Base-by-base conservation (phyloP, 2,113 vertebrate genomes). In the Hippopotamus amphibius region DNA sequence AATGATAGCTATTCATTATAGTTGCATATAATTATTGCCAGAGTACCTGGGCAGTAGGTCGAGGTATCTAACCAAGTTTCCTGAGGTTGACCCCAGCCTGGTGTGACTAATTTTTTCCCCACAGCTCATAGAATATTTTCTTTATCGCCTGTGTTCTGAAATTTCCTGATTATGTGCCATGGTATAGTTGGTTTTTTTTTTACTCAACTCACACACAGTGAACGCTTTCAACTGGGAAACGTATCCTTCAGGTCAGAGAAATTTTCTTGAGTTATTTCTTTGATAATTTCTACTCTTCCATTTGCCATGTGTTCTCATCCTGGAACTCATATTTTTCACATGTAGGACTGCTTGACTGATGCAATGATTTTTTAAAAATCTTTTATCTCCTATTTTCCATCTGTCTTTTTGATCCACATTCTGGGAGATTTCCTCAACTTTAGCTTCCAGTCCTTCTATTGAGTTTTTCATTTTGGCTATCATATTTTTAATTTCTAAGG, bases 401-500 rank as follows among this genome's bases (percentile, higher is more conserved):
- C 19, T 88, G 11, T 88, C 37, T 68, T 66, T 77, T 76, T 77
- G 55, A 1, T 82, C 72, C 53, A 86, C 30, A 28, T 66, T 89
- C 22, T 95, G 66, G 30, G 43, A 74, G 50, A 88, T 77, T 93
- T 93, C 65, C 13, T 88, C 66, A 80, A 24, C 41, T 90, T 91
- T 95, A 9, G 2, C 37, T 93, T 95, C 57, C n/a, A 77, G 1
- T 66, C 37, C 33, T 95, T 37, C 55, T 79, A 46, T 0, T 92
- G 66, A 68, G 28, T 89, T 96, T 96, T 90, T 90, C n/a, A 92
- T 81, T 72, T 87, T 46, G 86, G 74, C 37, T 72, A 72, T 71
- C 3, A 43, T 88, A 48, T 71, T 90, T 97, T 97, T 72, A 26
- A 90, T 81, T 81, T 89, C 43, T 84, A 93, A 92, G 19, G 12